Evolutionary conservation across 2,888 invertebrate species (phyloP).

Genomic region (Ophioninae sp.): DNA sequence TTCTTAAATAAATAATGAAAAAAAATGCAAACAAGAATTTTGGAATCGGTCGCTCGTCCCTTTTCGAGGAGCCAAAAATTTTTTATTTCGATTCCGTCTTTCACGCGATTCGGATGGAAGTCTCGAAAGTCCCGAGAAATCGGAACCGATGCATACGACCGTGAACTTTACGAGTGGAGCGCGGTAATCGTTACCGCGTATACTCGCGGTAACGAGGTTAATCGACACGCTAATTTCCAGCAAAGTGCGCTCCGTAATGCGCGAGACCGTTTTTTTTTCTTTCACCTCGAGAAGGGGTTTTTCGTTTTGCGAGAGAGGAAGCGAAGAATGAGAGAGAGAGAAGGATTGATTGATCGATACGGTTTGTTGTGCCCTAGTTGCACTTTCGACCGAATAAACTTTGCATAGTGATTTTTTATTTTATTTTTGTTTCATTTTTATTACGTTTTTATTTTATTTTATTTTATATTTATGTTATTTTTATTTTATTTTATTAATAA

Average conservation of each 20-base stretch:
- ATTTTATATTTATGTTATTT: too few species aligned
- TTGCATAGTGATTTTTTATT: too few species aligned
- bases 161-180: neutral
- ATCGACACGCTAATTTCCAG: constrained; percentile 73
- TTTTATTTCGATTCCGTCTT: neutral
- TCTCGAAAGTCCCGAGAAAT: neutral
- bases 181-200: constrained; percentile 9
- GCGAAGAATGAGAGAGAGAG: neutral
- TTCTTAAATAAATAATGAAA: too few species aligned
- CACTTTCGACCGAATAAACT: too few species aligned
- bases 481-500: too few species aligned
- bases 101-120: neutral
- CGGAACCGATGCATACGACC: neutral
- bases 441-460: too few species aligned
- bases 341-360: too few species aligned
- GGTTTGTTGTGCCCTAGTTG: too few species aligned
- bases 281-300: constrained; percentile 24
- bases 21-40: too few species aligned
- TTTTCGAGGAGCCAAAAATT: neutral
- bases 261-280: constrained; percentile 60
- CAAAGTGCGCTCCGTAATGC: constrained; percentile 70
- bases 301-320: neutral
- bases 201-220: constrained; percentile 67
- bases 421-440: too few species aligned
- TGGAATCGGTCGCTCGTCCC: too few species aligned